A percentile compares a stretch with the other conserved stretches of the same genome.
These are phyloP conservation scores for Peribatodes rhomboidaria DNA, from an alignment of 2,888 invertebrate genomes.

Conservation along the genomic window DNA sequence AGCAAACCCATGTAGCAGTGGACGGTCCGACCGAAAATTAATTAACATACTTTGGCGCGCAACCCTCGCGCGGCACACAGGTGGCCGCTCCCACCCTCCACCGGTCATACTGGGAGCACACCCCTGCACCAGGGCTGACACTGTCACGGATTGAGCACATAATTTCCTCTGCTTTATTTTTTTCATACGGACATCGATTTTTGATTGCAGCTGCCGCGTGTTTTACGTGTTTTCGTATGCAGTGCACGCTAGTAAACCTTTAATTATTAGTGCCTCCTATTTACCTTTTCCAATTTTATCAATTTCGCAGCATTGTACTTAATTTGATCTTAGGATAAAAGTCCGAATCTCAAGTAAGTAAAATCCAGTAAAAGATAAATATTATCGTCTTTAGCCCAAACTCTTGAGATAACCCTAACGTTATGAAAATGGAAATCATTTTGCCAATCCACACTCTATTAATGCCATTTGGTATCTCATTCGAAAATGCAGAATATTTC, in stretches of 20 bases:
- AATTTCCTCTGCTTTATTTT: slow-evolving; percentile 35
- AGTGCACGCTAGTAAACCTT: slow-evolving; percentile 16
- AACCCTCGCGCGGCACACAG: slow-evolving; percentile 71
- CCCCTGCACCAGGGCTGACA: slow-evolving; percentile 57
- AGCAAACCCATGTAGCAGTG: slow-evolving; percentile 71
- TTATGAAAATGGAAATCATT: slow-evolving; percentile 30
- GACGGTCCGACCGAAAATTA: slow-evolving; percentile 85
- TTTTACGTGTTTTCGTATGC: slow-evolving; percentile 10
- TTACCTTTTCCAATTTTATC: not conserved
- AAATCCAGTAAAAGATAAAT: not conserved
- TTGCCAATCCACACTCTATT: slow-evolving; percentile 33
- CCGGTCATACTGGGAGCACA: slow-evolving; percentile 37
- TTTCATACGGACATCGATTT: slow-evolving; percentile 33
- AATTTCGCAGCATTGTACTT: not conserved
- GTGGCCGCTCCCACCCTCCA: slow-evolving; percentile 69
- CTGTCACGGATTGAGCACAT: slow-evolving; percentile 50
- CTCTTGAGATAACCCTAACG: slow-evolving; percentile 28
- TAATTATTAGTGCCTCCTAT: not conserved
- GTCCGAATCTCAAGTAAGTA: not conserved
- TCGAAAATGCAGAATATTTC: slow-evolving; percentile 23
- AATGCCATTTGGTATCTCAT: slow-evolving; percentile 27
- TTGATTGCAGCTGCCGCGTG: slow-evolving; percentile 31
- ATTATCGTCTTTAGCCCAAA: not conserved
- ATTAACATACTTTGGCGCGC: slow-evolving; percentile 85
- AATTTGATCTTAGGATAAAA: not conserved